A percentile compares a stretch with the other conserved stretches of the same genome.
These are phyloP conservation scores for Nephrotoma guestfalica DNA, from an alignment of 2,888 invertebrate genomes.

Conservation along the genomic window DNA sequence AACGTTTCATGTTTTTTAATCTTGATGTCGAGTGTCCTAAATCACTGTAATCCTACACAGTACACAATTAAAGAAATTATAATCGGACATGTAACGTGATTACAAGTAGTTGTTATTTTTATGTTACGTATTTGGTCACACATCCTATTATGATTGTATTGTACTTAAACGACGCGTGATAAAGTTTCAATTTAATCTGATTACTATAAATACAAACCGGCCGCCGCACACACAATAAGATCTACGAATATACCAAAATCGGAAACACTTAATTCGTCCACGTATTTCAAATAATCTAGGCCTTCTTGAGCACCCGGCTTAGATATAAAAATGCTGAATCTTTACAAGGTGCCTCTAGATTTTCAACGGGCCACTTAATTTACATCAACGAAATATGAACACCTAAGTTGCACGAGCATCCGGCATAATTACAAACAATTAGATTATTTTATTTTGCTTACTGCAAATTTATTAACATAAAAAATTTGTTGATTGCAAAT, in stretches of 20 bases:
- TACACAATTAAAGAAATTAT: neutral
- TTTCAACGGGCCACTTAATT: too few relatives aligned
- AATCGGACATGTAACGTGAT: neutral
- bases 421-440: too few relatives aligned
- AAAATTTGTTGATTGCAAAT: too few relatives aligned
- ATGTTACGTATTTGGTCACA: too few relatives aligned
- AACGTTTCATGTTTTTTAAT: neutral
- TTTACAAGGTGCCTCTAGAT: too few relatives aligned
- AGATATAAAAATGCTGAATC: too few relatives aligned
- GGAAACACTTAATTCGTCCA: neutral
- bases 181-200: neutral
- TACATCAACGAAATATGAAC: too few relatives aligned
- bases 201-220: neutral
- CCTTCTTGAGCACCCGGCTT: too few relatives aligned
- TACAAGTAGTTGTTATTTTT: neutral
- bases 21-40: neutral
- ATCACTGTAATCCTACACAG: neutral
- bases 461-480: too few relatives aligned
- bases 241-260: neutral
- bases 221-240: neutral
- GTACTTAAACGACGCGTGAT: neutral
- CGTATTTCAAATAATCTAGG: neutral
- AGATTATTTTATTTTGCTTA: too few relatives aligned
- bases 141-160: neutral
- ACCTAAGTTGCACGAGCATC: too few relatives aligned